These are phyloP conservation scores for Myotis daubentonii DNA, from an alignment of 2,797 vertebrate genomes.

Conservation along the genomic window DNA sequence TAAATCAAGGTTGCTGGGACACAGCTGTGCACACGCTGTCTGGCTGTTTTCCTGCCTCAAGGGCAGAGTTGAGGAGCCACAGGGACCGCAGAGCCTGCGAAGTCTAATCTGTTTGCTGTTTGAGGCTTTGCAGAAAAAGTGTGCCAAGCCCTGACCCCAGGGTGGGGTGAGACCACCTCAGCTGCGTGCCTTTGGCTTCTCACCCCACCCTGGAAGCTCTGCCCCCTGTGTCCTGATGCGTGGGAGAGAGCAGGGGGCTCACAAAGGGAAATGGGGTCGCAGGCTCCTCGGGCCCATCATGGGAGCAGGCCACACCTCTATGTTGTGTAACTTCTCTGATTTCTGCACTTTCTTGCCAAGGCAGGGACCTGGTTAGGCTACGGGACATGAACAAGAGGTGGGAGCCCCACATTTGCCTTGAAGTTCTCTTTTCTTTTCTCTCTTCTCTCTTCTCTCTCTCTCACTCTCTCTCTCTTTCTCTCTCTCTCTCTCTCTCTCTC, in stretches of 20 bases:
- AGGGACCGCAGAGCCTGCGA: rapidly evolving
- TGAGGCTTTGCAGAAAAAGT: background rate
- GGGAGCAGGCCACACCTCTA: background rate
- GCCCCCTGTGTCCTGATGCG: rapidly evolving
- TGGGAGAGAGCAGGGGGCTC: background rate
- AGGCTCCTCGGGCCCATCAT: too few species aligned
- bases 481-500: background rate
- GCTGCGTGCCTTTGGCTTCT: background rate
- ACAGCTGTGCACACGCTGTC: rapidly evolving
- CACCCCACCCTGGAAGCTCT: rapidly evolving
- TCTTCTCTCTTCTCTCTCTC: background rate
- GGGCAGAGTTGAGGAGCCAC: too few species aligned
- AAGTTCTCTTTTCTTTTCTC: background rate
- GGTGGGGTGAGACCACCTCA: rapidly evolving
- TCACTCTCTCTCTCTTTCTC: background rate
- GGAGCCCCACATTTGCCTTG: background rate
- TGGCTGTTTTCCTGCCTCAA: background rate
- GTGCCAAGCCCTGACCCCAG: background rate
- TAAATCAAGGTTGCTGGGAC: background rate
- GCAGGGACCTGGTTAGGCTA: background rate
- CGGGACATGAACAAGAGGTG: rapidly evolving
- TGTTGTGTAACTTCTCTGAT: background rate
- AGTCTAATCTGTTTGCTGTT: rapidly evolving
- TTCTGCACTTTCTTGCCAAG: background rate
- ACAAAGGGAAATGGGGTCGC: too few species aligned